phyloP scores from a whole-genome alignment of 2,113 vertebrate species.

The Apus apus region DNA sequence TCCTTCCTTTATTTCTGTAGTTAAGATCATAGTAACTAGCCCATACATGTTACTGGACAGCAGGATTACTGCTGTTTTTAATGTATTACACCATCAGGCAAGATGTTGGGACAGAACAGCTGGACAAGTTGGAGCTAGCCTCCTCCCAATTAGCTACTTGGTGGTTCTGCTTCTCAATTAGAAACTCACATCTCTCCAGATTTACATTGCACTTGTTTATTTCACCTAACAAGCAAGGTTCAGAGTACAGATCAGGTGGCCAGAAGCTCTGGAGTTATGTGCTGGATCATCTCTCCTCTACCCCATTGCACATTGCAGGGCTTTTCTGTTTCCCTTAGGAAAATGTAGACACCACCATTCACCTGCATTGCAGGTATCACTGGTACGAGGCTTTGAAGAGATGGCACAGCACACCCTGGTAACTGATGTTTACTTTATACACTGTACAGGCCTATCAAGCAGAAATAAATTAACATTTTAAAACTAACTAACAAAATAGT shows the following conservation, averaged over 20 bases:
- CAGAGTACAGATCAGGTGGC: neutral
- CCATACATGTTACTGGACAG: slow-evolving; percentile 38
- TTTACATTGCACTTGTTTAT: neutral
- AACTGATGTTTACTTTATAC: neutral
- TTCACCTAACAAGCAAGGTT: neutral
- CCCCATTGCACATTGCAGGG: neutral
- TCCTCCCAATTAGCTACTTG: slow-evolving; percentile 28
- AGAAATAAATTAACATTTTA: neutral
- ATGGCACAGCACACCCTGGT: neutral
- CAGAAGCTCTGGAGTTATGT: neutral
- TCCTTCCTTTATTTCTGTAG: neutral
- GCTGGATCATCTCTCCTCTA: neutral
- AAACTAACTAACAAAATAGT: neutral
- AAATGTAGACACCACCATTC: neutral
- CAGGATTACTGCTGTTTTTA: slow-evolving; percentile 34
- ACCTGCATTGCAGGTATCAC: neutral
- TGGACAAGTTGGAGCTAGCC: slow-evolving; percentile 56
- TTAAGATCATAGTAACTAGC: slow-evolving; percentile 1
- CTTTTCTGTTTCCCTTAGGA: neutral
- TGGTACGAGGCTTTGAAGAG: neutral
- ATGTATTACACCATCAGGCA: slow-evolving; percentile 47
- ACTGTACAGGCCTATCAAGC: neutral
- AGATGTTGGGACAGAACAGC: slow-evolving; percentile 45
- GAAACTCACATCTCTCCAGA: neutral
- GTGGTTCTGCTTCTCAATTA: slow-evolving; percentile 5